Evolutionary conservation across 1,140 invertebrate genomes (phyloP), one percentile per base, ranked within the genome.

Genomic region (Araneus ventricosus): DNA sequence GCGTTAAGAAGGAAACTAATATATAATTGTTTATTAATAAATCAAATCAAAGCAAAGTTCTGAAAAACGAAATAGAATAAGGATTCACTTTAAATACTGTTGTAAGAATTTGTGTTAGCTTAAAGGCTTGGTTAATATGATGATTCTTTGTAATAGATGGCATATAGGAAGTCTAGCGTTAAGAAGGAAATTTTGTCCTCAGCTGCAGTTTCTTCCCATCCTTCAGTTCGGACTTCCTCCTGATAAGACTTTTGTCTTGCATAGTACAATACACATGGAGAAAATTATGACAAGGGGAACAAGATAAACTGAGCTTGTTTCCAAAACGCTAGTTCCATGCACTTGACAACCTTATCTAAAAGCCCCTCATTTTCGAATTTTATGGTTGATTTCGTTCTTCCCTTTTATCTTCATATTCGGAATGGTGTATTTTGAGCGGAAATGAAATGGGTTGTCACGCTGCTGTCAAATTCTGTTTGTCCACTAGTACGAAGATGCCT

Each of bases 321-420:
- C 30, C 70, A 75, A 75, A 75, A 37, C 30, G 70, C 70, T 37
- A 34, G 67, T 30, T 75, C 34, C 70, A 37, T 75, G 70, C 70
- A 75, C 70, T 75, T 75, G 70, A 75, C 70, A 75, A 75, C 70
- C 70, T 75, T 75, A 75, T 75, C 70, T 75, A 30, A 37, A 75
- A 37, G 30, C 70, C 30, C 70, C 70, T 75, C 70, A 75, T 75
- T 75, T 75, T 75, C 70, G 70, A 75, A 75, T 75, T 75, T 75
- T 75, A 75, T 75, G 70, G 30, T 75, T 75, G 70, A 75, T 75
- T 75, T 75, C 70, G 30, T 75, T 34, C 70, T 14, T 52, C 17
- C 17, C 70, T 75, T 75, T 75, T 75, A 75, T 75, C 30, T 34
- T 75, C 70, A 34, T 34, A 75, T 75, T 75, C 70, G 70, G 30